Conservation (phyloP, 2,797 vertebrate genomes). For the Hybognathus amarus region DNA sequence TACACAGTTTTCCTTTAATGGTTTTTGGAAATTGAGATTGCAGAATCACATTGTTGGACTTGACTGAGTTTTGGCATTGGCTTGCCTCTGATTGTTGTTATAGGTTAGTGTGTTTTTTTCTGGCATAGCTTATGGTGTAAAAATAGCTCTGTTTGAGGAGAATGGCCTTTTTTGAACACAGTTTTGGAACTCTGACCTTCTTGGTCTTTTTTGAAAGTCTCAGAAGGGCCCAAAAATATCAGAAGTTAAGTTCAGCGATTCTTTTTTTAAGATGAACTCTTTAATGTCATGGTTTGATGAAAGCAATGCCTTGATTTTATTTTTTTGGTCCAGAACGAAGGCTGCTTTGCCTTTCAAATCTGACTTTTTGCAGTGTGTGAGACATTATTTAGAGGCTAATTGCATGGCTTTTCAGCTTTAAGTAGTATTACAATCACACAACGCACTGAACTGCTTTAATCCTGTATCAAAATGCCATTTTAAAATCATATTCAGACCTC, state of each 20-base stretch:
- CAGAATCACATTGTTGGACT: conserved; percentile 16
- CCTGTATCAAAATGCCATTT: conserved; percentile 3
- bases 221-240: conserved; percentile 54
- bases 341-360: conserved; percentile 1
- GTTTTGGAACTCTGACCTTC: conserved; percentile 48
- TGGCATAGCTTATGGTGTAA: conserved; percentile 46
- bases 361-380: conserved; percentile 2
- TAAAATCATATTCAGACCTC: not conserved
- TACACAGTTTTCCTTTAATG: not conserved
- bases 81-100: conserved; percentile 31
- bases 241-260: conserved; percentile 48
- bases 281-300: conserved; percentile 5
- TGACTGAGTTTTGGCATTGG: conserved; percentile 53
- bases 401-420: conserved; percentile 44
- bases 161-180: conserved; percentile 58
- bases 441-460: conserved; percentile 3
- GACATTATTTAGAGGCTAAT: not conserved
- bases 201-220: conserved; percentile 11
- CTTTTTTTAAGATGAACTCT: conserved; percentile 38
- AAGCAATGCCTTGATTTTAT: conserved; percentile 23
- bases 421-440: conserved; percentile 54
- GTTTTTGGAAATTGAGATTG: conserved; percentile 39
- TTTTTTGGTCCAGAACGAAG: conserved; percentile 11
- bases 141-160: conserved; percentile 42
- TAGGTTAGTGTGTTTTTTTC: conserved; percentile 39